phyloP scores from a whole-genome alignment of 2,797 vertebrate genomes.

The Falco columbarius region DNA sequence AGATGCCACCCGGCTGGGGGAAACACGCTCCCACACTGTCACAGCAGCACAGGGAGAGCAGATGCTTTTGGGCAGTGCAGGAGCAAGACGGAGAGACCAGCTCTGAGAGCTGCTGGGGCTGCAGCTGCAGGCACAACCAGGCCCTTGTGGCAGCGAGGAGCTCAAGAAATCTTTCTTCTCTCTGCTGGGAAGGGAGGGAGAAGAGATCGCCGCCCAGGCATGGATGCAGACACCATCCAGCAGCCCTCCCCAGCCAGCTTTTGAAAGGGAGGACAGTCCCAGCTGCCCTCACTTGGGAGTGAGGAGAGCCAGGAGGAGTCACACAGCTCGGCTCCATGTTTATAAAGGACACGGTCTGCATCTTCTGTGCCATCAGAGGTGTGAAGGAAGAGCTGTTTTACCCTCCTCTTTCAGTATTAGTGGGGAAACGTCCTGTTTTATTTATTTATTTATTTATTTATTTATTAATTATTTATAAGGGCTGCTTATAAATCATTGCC shows the following conservation, averaged over 20 bases:
- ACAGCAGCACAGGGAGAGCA: background rate
- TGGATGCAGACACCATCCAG: background rate
- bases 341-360: background rate
- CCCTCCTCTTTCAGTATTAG: background rate
- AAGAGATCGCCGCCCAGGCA: background rate
- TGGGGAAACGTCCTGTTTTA: background rate
- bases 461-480: too few species aligned
- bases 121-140: fast-evolving
- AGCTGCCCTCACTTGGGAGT: fast-evolving
- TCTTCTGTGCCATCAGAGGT: background rate
- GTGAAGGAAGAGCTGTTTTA: background rate
- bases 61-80: background rate
- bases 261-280: background rate
- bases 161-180: background rate
- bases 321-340: background rate
- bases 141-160: fast-evolving
- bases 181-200: background rate
- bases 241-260: background rate
- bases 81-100: background rate
- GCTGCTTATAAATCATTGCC: background rate
- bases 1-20: fast-evolving
- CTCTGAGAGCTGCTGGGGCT: background rate
- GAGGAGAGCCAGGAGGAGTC: background rate
- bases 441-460: too few species aligned
- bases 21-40: background rate